These are phyloP conservation scores for Nephrotoma flavescens DNA, from an alignment of 2,888 invertebrate species.

Conservation along the genomic window DNA sequence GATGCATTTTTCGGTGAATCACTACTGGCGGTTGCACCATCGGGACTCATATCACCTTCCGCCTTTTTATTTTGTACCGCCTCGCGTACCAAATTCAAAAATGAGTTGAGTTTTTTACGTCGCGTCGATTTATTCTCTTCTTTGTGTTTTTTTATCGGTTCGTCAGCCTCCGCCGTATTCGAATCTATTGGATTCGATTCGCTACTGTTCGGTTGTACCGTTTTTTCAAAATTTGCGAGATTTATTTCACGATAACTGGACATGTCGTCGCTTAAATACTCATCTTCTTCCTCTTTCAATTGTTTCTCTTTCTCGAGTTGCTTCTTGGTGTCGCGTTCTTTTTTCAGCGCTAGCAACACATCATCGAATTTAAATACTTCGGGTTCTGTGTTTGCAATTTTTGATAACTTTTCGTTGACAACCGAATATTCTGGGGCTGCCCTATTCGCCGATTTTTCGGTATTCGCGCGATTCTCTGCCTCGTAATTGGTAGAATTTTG, in stretches of 20 bases:
- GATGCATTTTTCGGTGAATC: not conserved
- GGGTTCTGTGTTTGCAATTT: conserved; percentile 15
- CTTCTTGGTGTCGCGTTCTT: not conserved
- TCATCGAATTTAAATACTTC: conserved; percentile 27
- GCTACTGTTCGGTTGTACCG: not conserved
- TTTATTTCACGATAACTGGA: conserved; percentile 6
- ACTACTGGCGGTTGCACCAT: not conserved
- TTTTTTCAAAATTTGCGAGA: not conserved
- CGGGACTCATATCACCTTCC: conserved; percentile 8
- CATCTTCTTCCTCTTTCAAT: not conserved
- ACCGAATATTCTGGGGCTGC: not conserved
- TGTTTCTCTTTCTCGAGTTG: not conserved
- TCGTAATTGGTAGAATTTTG: conserved; percentile 16
- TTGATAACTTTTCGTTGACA: conserved; percentile 1
- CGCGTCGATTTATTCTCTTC: conserved; percentile 16
- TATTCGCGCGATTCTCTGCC: conserved; percentile 19
- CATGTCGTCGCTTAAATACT: conserved; percentile 3
- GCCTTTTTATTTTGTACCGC: conserved; percentile 23
- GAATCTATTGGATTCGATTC: not conserved
- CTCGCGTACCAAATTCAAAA: conserved; percentile 27
- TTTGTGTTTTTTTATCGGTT: not conserved
- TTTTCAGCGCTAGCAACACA: not conserved
- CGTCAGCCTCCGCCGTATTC: not conserved
- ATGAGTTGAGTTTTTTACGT: conserved; percentile 26
- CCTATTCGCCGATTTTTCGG: conserved; percentile 22